phyloP scores from a whole-genome alignment of 2,797 vertebrate genomes.

The Ctenosaura bakeri region DNA sequence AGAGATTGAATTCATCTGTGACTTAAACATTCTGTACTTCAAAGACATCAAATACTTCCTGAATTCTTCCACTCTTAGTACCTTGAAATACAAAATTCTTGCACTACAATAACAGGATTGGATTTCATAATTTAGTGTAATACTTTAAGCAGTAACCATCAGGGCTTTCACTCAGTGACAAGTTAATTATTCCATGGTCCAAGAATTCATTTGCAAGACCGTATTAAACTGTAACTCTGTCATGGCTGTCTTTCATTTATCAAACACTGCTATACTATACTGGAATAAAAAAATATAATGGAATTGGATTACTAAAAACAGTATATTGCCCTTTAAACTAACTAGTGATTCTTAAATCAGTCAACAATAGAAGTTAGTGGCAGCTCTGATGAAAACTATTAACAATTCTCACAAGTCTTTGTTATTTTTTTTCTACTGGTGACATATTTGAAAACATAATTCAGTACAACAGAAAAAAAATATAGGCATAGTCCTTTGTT shows the following conservation, averaged over 20 bases:
- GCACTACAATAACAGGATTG: conserved; percentile 52
- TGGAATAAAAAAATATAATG: conserved; percentile 55
- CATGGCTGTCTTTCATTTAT: conserved; percentile 69
- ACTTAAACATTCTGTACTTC: conserved; percentile 20
- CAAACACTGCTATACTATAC: conserved; percentile 48
- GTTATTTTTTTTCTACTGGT: neutral
- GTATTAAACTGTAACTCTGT: conserved; percentile 75
- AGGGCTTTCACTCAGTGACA: conserved; percentile 69
- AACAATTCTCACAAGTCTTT: neutral
- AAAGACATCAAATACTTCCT: conserved; percentile 27
- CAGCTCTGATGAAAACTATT: neutral
- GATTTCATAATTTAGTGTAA: conserved; percentile 67
- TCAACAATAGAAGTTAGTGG: conserved; percentile 27
- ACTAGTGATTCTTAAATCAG: conserved; percentile 38
- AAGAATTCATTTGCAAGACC: conserved; percentile 71
- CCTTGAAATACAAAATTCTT: conserved; percentile 40
- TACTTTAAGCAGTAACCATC: conserved; percentile 63
- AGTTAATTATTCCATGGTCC: conserved; percentile 76
- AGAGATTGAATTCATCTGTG: conserved; percentile 16
- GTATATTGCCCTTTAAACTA: conserved; percentile 58
- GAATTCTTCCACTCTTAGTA: conserved; percentile 36
- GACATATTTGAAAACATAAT: conserved; percentile 3
- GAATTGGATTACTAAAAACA: conserved; percentile 51
- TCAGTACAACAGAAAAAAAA: neutral
- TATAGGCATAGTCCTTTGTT: neutral